Evolutionary conservation across 2,113 vertebrate genomes (phyloP).

Genomic region (Suncus etruscus): DNA sequence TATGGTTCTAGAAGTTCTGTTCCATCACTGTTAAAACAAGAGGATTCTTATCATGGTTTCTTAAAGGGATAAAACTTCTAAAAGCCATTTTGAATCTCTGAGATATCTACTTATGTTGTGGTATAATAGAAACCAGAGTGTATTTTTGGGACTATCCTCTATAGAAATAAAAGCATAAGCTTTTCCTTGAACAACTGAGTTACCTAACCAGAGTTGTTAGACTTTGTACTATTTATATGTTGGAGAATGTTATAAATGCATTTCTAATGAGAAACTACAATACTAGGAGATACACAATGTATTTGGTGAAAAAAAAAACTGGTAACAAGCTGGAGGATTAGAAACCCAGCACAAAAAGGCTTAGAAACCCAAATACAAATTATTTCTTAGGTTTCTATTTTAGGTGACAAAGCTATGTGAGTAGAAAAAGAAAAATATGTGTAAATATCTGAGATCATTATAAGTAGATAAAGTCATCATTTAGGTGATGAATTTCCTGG

Average conservation of each 20-base stretch:
- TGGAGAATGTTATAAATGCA: background rate
- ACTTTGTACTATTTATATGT: background rate
- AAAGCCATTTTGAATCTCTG: too few relatives aligned
- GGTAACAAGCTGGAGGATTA: background rate
- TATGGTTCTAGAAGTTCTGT: too few relatives aligned
- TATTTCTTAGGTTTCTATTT: background rate
- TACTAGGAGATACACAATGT: background rate
- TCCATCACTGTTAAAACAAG: too few relatives aligned
- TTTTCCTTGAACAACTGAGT: too few relatives aligned
- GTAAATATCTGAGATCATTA: background rate
- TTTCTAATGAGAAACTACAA: background rate
- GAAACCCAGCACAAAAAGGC: slow-evolving; percentile 4
- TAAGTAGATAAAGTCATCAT: background rate
- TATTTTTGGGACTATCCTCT: too few relatives aligned
- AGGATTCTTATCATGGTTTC: too few relatives aligned
- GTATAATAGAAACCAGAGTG: too few relatives aligned
- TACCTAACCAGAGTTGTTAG: background rate
- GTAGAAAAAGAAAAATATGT: background rate
- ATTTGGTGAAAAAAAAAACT: background rate
- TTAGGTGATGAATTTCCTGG: background rate
- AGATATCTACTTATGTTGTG: too few relatives aligned
- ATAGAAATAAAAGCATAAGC: too few relatives aligned
- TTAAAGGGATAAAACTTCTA: too few relatives aligned
- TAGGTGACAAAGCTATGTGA: background rate
- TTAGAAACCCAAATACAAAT: background rate